These are phyloP conservation scores for Psammodynastes pulverulentus DNA, from an alignment of 2,113 vertebrate genomes.

Conservation along the genomic window DNA sequence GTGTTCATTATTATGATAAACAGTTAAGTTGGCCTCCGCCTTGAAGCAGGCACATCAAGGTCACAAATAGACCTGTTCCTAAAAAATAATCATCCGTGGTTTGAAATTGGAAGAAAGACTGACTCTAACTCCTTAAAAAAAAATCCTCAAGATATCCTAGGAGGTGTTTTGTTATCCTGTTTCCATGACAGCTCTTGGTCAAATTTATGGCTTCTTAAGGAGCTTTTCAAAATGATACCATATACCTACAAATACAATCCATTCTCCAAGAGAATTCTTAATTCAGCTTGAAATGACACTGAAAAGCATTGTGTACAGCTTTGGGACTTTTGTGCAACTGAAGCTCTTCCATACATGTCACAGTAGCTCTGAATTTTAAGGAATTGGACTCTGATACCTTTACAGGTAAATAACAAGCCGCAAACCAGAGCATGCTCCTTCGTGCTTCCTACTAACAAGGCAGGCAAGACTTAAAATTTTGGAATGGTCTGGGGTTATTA, in stretches of 20 bases:
- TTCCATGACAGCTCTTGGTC: neutral
- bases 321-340: neutral
- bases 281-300: neutral
- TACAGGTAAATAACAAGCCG: slow-evolving; percentile 31
- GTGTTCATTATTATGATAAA: neutral
- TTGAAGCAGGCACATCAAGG: neutral
- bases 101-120: neutral
- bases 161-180: neutral
- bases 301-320: neutral
- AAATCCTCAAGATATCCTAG: neutral
- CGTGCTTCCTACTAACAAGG: neutral
- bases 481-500: neutral
- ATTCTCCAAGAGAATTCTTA: neutral
- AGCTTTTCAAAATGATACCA: neutral
- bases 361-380: slow-evolving; percentile 5
- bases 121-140: neutral
- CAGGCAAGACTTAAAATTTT: slow-evolving; percentile 33
- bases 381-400: slow-evolving; percentile 3
- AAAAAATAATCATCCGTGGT: neutral
- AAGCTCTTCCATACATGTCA: neutral
- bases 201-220: neutral
- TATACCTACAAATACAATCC: neutral
- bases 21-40: neutral
- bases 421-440: neutral
- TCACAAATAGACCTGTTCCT: neutral